Evolutionary conservation across 2,113 vertebrate species (phyloP).

Genomic region (Nothoprocta perdicaria): DNA sequence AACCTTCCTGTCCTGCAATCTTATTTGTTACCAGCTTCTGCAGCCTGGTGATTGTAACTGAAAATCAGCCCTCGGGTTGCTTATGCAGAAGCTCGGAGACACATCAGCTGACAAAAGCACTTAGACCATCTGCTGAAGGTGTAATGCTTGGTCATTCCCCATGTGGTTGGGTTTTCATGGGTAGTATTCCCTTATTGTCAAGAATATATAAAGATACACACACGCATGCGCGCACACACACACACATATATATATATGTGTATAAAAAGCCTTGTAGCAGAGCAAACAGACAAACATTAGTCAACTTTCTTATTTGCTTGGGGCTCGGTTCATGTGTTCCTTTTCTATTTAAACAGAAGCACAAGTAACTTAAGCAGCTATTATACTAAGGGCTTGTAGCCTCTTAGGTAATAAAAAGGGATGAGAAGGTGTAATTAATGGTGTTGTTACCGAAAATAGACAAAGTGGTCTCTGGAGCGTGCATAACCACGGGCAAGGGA

Average conservation of each 20-base stretch:
- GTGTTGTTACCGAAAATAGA: not conserved
- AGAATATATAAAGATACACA: not conserved
- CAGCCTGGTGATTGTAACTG: not conserved
- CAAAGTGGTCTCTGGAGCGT: not conserved
- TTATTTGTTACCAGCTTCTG: constrained; percentile 6
- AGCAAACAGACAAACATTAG: not conserved
- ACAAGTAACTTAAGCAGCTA: constrained; percentile 11
- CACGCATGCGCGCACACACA: too few species aligned
- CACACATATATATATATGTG: too few species aligned
- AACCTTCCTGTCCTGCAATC: not conserved
- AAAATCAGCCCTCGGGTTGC: not conserved
- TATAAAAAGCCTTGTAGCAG: not conserved
- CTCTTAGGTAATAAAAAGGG: not conserved
- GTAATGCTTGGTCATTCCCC: not conserved
- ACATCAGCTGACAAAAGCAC: not conserved
- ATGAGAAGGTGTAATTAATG: not conserved
- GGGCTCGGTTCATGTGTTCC: not conserved
- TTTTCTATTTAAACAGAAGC: constrained; percentile 25
- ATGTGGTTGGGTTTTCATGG: not conserved
- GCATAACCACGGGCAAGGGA: not conserved
- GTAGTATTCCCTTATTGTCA: not conserved
- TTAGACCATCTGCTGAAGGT: not conserved
- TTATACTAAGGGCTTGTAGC: not conserved
- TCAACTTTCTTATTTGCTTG: not conserved
- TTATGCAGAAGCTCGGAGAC: not conserved